These are phyloP conservation scores for Champsocephalus esox DNA, from an alignment of 2,797 vertebrate species.

Conservation along the genomic window DNA sequence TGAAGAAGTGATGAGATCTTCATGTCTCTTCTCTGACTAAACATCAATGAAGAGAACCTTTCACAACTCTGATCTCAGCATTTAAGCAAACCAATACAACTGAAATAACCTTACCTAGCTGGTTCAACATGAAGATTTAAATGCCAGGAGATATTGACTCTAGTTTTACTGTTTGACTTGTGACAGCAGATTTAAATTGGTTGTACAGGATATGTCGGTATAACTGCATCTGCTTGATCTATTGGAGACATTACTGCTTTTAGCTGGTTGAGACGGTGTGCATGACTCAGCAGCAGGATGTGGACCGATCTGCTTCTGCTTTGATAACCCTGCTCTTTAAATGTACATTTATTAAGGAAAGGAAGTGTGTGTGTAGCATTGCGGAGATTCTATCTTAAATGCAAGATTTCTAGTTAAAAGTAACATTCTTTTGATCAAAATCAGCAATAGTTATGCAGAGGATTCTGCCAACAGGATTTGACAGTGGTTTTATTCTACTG, in stretches of 20 bases:
- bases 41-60: slow-evolving; percentile 59
- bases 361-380: not conserved
- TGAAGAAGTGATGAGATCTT: slow-evolving; percentile 69
- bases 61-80: slow-evolving; percentile 72
- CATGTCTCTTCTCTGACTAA: slow-evolving; percentile 80
- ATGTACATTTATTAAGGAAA: slow-evolving; percentile 10
- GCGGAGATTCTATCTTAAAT: not conserved
- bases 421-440: not conserved
- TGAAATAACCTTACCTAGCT: no score
- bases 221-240: slow-evolving; percentile 10
- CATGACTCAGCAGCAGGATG: slow-evolving; percentile 59
- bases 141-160: not conserved
- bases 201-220: not conserved
- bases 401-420: not conserved
- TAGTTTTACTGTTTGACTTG: not conserved
- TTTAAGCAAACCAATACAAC: slow-evolving; percentile 2
- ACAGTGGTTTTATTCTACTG: not conserved
- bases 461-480: not conserved
- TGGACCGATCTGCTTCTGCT: slow-evolving; percentile 50
- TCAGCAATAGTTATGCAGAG: not conserved
- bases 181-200: not conserved
- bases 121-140: not conserved
- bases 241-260: not conserved
- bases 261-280: slow-evolving; percentile 11
- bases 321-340: slow-evolving; percentile 21